These are phyloP conservation scores for Amphipoea lucens DNA, from an alignment of 2,888 invertebrate genomes.

Conservation along the genomic window DNA sequence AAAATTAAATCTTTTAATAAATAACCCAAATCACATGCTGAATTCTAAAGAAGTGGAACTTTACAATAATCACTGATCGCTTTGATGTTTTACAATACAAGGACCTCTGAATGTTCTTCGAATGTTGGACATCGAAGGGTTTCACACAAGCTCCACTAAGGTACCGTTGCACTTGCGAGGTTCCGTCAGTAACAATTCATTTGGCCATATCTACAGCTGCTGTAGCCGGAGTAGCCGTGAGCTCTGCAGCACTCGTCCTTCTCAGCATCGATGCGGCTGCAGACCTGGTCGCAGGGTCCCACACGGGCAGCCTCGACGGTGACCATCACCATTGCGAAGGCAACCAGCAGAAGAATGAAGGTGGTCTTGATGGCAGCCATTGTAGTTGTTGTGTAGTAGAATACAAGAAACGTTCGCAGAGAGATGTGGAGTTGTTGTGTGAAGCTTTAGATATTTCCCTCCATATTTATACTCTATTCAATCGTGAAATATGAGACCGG, in stretches of 20 bases:
- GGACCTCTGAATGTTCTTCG: constrained; percentile 5
- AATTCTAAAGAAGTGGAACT: neutral
- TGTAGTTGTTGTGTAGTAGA: constrained; percentile 8
- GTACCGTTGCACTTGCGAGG: constrained; percentile 16
- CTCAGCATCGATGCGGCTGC: constrained; percentile 11
- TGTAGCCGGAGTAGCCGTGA: neutral
- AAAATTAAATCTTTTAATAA: constrained; percentile 6
- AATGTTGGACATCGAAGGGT: neutral
- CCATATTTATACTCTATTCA: neutral
- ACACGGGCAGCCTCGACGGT: constrained; percentile 22
- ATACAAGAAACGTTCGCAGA: neutral
- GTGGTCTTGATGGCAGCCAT: constrained; percentile 40
- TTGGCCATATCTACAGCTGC: rapidly evolving
- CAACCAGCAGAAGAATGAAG: constrained; percentile 38
- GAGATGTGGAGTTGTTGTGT: neutral
- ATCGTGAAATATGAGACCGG: too few species aligned
- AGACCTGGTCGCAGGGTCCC: constrained; percentile 39
- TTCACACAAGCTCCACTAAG: constrained; percentile 6
- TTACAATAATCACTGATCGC: neutral
- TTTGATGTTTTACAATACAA: neutral
- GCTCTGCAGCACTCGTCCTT: constrained; percentile 39
- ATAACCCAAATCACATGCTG: constrained; percentile 5
- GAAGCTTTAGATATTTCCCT: neutral
- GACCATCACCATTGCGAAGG: constrained; percentile 44
- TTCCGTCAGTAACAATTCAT: constrained; percentile 14